phyloP scores from a whole-genome alignment of 2,113 vertebrate genomes.

The Lepus europaeus region DNA sequence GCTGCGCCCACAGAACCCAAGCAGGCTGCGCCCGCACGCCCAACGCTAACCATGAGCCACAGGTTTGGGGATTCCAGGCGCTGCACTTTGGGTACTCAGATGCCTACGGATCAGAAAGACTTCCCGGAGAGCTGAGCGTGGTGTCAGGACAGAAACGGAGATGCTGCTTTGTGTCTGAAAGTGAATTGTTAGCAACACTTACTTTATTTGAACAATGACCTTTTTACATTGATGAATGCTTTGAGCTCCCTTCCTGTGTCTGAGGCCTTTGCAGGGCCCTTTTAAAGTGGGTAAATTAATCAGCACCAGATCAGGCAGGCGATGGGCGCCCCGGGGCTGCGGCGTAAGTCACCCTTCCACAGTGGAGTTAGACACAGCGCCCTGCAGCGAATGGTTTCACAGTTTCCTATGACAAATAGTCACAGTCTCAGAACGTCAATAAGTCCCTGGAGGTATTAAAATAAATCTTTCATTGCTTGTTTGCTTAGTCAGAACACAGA shows the following conservation, averaged over 20 bases:
- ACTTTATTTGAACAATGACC: constrained; percentile 49
- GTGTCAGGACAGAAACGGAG: neutral
- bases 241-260: constrained; percentile 30
- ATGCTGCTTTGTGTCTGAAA: constrained; percentile 28
- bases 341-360: constrained; percentile 53
- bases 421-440: constrained; percentile 52
- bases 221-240: neutral
- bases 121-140: neutral
- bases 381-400: constrained; percentile 60
- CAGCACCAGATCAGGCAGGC: constrained; percentile 21
- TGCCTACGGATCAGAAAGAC: neutral
- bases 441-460: constrained; percentile 62
- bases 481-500: constrained; percentile 58
- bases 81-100: neutral
- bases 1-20: neutral
- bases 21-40: neutral
- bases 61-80: neutral
- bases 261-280: neutral
- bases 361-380: constrained; percentile 46
- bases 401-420: constrained; percentile 39
- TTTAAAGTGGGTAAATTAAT: constrained; percentile 61
- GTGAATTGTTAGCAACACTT: constrained; percentile 12
- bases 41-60: neutral
- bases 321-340: neutral
- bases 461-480: constrained; percentile 65